A percentile compares a stretch with the other conserved stretches of the same genome.
Conservation (phyloP, 2,113 vertebrate species). For the Malurus alboscapulatus region DNA sequence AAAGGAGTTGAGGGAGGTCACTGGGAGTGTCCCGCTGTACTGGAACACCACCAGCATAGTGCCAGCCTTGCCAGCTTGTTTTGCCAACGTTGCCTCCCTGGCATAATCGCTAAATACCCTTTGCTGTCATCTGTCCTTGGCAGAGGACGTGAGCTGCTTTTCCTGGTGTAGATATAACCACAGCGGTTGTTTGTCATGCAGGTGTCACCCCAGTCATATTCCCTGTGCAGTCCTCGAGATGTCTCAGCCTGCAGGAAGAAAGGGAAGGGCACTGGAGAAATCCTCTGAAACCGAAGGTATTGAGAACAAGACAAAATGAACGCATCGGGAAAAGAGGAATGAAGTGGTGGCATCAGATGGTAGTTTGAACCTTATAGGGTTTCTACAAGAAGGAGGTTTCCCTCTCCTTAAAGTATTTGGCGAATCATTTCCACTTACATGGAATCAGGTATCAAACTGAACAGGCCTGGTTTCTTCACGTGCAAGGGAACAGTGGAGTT, state of each 20-base stretch:
- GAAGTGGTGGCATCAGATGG: background rate
- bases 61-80: background rate
- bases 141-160: background rate
- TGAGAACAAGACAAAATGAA: background rate
- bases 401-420: background rate
- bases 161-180: background rate
- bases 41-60: rapidly evolving
- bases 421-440: background rate
- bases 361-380: background rate
- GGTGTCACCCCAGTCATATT: background rate
- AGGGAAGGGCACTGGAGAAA: background rate
- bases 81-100: rapidly evolving
- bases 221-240: rapidly evolving
- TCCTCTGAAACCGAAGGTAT: background rate
- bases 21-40: background rate
- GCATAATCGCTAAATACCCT: background rate
- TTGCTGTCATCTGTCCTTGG: background rate
- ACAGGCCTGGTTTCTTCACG: background rate
- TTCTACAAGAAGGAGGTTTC: background rate
- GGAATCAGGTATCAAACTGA: background rate
- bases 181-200: background rate
- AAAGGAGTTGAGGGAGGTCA: background rate
- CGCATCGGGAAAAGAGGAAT: background rate
- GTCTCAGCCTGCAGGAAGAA: background rate
- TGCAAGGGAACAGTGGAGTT: background rate